phyloP scores from a whole-genome alignment of 2,797 vertebrate species.

The Allobates femoralis region DNA sequence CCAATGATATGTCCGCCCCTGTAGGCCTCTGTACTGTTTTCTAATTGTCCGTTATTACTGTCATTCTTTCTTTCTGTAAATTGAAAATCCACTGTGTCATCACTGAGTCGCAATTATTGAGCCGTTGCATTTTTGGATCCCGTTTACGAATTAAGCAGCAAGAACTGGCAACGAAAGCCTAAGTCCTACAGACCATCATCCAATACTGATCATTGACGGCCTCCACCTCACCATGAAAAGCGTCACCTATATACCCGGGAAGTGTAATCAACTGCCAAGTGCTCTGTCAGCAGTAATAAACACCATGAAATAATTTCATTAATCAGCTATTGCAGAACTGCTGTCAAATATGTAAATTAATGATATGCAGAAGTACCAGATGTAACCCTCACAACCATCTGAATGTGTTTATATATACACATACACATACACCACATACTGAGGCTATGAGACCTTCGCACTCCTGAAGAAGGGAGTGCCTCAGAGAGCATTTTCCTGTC shows the following conservation, averaged over 20 bases:
- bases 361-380: neutral
- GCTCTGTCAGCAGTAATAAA: neutral
- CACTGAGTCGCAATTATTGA: too few relatives aligned
- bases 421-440: neutral
- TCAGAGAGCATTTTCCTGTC: conserved; percentile 42
- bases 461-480: conserved; percentile 46
- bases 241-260: neutral
- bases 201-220: neutral
- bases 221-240: neutral
- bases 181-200: neutral
- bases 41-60: too few relatives aligned
- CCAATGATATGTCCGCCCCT: too few relatives aligned
- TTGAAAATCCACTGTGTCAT: too few relatives aligned
- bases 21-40: too few relatives aligned
- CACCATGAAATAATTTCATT: neutral
- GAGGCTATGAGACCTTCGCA: neutral
- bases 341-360: conserved; percentile 10
- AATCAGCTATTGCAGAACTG: neutral
- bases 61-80: too few relatives aligned
- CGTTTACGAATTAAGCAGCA: too few relatives aligned
- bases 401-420: neutral
- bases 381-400: neutral
- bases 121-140: too few relatives aligned
- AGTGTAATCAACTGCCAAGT: neutral
- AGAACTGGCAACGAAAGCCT: too few relatives aligned